A percentile compares a stretch with the other conserved stretches of the same genome.
phyloP scores from a whole-genome alignment of 1,140 invertebrate genomes.

The Meloidogyne hapla region DNA sequence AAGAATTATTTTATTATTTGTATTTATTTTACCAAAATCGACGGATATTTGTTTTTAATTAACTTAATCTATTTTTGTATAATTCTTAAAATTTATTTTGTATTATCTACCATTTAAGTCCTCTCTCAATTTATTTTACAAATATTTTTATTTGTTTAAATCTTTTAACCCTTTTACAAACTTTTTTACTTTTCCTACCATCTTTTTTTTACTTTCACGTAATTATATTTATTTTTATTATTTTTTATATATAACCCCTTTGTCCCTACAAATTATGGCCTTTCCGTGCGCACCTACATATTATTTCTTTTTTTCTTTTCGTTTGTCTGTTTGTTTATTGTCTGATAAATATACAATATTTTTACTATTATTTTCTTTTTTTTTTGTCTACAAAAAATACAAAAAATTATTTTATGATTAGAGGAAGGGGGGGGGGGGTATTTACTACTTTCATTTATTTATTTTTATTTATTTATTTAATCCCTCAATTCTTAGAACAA shows the following conservation, averaged over 20 bases:
- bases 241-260: not conserved
- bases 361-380: not conserved
- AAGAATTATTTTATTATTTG: no score
- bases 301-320: not conserved
- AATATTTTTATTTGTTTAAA: not conserved
- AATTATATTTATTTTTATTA: not conserved
- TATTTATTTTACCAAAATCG: no score
- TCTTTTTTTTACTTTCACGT: slow-evolving; percentile 8
- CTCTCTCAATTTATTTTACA: no score
- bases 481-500: not conserved
- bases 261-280: not conserved
- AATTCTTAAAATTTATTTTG: no score
- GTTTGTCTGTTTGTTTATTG: slow-evolving; percentile 5
- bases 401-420: not conserved
- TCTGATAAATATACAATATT: no score
- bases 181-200: not conserved
- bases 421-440: no score
- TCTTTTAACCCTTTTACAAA: not conserved
- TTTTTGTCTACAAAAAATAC: slow-evolving; percentile 3
- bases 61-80: no score
- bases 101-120: no score
- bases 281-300: not conserved
- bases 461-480: not conserved
- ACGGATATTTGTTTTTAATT: no score
- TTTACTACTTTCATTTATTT: not conserved